phyloP scores from a whole-genome alignment of 2,113 vertebrate genomes.

The Cathartes aura region DNA sequence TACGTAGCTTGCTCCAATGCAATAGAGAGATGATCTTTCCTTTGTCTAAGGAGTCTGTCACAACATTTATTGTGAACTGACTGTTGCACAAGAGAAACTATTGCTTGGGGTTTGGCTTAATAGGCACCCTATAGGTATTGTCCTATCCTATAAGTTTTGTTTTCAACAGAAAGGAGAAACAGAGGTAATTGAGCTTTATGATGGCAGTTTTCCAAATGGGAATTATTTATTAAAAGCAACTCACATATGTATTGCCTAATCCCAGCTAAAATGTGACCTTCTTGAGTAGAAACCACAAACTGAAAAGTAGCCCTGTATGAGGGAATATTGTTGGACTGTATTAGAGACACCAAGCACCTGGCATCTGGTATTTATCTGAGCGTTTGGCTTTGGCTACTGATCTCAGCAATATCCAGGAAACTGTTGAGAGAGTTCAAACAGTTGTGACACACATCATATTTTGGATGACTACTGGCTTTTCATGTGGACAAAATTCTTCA shows the following conservation, averaged over 20 bases:
- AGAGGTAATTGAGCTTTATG: not conserved
- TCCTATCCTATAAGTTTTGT: not conserved
- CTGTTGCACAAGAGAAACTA: not conserved
- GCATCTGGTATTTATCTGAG: not conserved
- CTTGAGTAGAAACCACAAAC: not conserved
- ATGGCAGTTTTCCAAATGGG: not conserved
- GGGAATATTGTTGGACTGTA: not conserved
- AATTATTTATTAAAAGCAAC: not conserved
- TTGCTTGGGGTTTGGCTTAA: not conserved
- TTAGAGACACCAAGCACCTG: not conserved
- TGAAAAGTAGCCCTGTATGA: not conserved
- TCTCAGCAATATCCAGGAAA: not conserved
- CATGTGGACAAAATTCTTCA: not conserved
- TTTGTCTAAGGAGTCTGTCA: not conserved
- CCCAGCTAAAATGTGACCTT: not conserved
- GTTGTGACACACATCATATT: not conserved
- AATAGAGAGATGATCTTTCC: not conserved
- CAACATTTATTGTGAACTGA: not conserved
- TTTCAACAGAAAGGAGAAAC: not conserved
- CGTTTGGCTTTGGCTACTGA: not conserved
- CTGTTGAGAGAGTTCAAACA: not conserved
- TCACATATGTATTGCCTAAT: not conserved
- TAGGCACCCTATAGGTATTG: not conserved
- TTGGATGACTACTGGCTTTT: not conserved
- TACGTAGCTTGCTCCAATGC: not conserved